Evolutionary conservation across 2,888 invertebrate genomes (phyloP).

Genomic region (Macroteleia sp.): DNA sequence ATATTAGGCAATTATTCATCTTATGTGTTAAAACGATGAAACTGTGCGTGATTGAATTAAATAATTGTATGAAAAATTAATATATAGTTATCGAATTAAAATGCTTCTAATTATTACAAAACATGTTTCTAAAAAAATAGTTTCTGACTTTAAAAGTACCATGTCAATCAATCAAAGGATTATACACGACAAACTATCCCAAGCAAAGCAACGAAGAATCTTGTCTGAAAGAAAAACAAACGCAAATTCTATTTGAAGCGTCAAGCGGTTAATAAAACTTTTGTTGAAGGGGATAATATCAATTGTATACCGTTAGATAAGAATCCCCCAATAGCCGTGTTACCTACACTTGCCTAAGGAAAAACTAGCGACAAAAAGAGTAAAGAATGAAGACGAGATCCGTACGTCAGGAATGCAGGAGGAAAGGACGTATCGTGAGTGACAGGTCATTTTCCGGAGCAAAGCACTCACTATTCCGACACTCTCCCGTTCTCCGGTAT

Average conservation of each 20-base stretch:
- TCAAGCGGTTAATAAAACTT: slow-evolving; percentile 25
- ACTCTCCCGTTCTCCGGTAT: slow-evolving; percentile 46
- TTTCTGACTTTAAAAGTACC: too few relatives aligned
- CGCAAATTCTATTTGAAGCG: background rate
- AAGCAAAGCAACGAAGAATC: too few relatives aligned
- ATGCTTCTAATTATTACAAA: too few relatives aligned
- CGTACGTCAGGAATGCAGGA: slow-evolving; percentile 61
- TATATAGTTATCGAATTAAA: too few relatives aligned
- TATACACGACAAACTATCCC: too few relatives aligned
- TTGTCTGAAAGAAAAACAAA: background rate
- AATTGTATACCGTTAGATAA: slow-evolving; percentile 34
- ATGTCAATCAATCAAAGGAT: too few relatives aligned
- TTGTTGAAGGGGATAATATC: slow-evolving; percentile 23
- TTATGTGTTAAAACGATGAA: too few relatives aligned
- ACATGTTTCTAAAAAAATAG: too few relatives aligned
- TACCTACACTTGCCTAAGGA: slow-evolving; percentile 36
- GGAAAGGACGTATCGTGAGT: slow-evolving; percentile 78
- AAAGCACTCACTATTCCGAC: slow-evolving; percentile 74
- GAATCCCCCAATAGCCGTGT: slow-evolving; percentile 23
- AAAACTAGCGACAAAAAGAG: slow-evolving; percentile 47
- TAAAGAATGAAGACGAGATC: slow-evolving; percentile 60
- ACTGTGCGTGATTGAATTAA: too few relatives aligned
- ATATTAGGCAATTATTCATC: too few relatives aligned
- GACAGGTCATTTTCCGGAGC: slow-evolving; percentile 84
- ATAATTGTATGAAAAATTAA: too few relatives aligned